Percentiles rank a stretch among this genome's conserved stretches.
These are phyloP conservation scores for Linurgus olivaceus DNA, from an alignment of 2,797 vertebrate genomes.

Conservation along the genomic window DNA sequence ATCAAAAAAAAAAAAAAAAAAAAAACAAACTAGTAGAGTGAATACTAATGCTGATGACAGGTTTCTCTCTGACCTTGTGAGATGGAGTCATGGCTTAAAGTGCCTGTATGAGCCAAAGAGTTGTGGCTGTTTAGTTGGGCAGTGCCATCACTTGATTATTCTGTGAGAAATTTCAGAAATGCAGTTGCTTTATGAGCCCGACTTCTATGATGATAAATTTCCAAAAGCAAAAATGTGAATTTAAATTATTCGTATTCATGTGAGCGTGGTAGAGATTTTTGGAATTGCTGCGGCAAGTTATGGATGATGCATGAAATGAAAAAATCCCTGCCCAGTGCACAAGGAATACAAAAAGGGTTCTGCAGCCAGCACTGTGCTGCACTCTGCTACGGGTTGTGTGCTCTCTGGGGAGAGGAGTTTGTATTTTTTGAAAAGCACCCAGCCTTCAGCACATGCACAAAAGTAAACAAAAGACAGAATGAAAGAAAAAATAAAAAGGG, in stretches of 20 bases:
- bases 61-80: background rate
- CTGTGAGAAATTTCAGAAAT: constrained; percentile 34
- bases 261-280: constrained; percentile 66
- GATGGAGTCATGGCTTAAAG: background rate
- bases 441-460: background rate
- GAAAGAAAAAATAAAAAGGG: background rate
- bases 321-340: constrained; percentile 66
- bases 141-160: constrained; percentile 28
- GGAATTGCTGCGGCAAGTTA: constrained; percentile 61
- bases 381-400: background rate
- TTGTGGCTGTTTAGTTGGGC: background rate
- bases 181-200: constrained; percentile 30
- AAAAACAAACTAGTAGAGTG: background rate
- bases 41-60: background rate
- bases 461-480: background rate
- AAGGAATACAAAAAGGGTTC: constrained; percentile 65
- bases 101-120: background rate
- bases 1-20: background rate
- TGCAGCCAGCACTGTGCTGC: constrained; percentile 9
- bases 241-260: constrained; percentile 69
- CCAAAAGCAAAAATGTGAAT: constrained; percentile 67
- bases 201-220: constrained; percentile 62
- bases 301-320: constrained; percentile 72
- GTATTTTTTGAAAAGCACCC: constrained; percentile 19
- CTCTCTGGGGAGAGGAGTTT: background rate